These are phyloP conservation scores for Clivina fossor DNA, from an alignment of 2,888 invertebrate species.

Conservation along the genomic window DNA sequence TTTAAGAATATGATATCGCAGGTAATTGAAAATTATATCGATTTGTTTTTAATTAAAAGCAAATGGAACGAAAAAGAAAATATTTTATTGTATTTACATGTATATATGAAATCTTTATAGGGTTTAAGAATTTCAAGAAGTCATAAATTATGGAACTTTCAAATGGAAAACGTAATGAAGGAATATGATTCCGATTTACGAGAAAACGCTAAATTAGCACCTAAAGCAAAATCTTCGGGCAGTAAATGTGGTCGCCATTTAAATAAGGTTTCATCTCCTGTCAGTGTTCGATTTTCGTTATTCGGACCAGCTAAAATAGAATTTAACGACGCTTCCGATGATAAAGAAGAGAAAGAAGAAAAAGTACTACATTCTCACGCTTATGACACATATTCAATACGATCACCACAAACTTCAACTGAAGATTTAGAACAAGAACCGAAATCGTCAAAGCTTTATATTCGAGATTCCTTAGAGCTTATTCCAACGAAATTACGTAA, in stretches of 20 bases:
- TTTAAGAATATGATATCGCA: slow-evolving; percentile 48
- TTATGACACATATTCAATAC: no score
- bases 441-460: no score
- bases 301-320: no score
- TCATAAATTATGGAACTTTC: slow-evolving; percentile 7
- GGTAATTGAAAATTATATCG: slow-evolving; percentile 39
- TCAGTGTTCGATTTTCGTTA: slow-evolving; percentile 12
- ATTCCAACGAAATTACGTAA: no score
- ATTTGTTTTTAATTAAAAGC: not conserved
- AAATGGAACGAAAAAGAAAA: not conserved
- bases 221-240: not conserved
- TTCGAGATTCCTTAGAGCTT: no score
- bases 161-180: not conserved
- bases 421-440: no score
- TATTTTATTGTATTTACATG: not conserved
- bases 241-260: not conserved
- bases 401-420: no score
- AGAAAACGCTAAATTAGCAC: not conserved
- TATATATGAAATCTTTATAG: not conserved
- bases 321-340: no score
- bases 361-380: no score
- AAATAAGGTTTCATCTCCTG: not conserved
- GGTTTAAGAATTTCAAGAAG: slow-evolving; percentile 4
- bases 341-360: slow-evolving; percentile 1
- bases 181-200: not conserved